Conservation (phyloP, 2,113 vertebrate species). For the Ceratotherium simum region DNA sequence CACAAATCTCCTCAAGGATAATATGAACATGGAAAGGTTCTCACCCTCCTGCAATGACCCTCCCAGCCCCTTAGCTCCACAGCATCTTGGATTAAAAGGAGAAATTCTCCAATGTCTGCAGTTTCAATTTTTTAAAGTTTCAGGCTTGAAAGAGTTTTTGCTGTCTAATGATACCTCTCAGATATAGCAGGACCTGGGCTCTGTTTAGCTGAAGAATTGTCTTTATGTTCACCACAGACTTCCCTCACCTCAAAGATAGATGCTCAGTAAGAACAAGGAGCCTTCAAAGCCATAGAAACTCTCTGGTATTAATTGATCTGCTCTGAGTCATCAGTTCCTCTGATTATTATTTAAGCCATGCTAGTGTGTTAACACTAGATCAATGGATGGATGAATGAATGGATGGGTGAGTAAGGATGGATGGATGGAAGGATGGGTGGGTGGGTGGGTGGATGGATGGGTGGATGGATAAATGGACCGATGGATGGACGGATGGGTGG, state of each 20-base stretch:
- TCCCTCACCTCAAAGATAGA: slow-evolving; percentile 37
- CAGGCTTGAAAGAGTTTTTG: slow-evolving; percentile 38
- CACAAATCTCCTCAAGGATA: neutral
- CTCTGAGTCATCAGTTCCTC: neutral
- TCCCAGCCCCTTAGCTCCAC: neutral
- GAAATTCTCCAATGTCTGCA: neutral
- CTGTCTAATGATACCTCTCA: slow-evolving; percentile 28
- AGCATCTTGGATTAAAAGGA: slow-evolving; percentile 50
- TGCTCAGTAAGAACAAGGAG: slow-evolving; percentile 4
- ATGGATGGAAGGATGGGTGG: neutral
- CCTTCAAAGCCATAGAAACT: neutral
- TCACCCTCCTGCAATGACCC: neutral
- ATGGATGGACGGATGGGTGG: neutral
- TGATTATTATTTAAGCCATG: slow-evolving; percentile 35
- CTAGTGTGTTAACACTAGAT: neutral
- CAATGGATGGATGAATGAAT: neutral
- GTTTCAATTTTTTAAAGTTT: slow-evolving; percentile 46
- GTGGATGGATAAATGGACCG: no score
- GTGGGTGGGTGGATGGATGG: neutral
- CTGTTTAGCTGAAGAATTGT: neutral
- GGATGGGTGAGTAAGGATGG: neutral
- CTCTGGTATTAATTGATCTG: slow-evolving; percentile 29
- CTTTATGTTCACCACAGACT: neutral
- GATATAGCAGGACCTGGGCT: neutral
- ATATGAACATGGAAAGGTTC: neutral